Evolutionary conservation across 2,888 invertebrate genomes (phyloP).

Genomic region (Cataglyphis cursor): DNA sequence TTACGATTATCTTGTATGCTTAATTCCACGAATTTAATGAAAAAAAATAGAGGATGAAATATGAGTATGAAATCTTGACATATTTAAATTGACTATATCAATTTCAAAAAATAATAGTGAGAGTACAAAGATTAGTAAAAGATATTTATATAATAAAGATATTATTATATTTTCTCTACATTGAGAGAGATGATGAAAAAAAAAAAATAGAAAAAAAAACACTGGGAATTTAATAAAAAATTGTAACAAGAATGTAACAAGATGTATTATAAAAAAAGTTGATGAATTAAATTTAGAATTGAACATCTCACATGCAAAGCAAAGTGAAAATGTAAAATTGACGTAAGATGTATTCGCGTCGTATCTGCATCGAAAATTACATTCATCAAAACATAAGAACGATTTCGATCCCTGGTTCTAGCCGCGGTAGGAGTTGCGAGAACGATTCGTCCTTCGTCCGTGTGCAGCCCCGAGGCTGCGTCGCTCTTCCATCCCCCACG

Average conservation of each 20-base stretch:
- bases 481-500: slow-evolving; percentile 45
- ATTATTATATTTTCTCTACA: neutral
- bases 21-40: neutral
- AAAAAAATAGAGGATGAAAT: neutral
- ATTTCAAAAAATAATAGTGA: neutral
- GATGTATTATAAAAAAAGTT: neutral
- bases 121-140: neutral
- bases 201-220: neutral
- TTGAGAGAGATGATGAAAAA: neutral
- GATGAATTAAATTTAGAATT: neutral
- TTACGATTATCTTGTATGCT: neutral
- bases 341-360: neutral
- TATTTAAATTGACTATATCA: neutral
- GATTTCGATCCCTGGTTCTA: slow-evolving; percentile 35
- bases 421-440: slow-evolving; percentile 32
- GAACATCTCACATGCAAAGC: neutral
- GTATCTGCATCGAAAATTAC: slow-evolving; percentile 21
- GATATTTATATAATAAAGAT: neutral
- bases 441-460: slow-evolving; percentile 62
- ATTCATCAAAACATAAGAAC: slow-evolving; percentile 8
- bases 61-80: neutral
- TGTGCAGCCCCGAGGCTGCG: slow-evolving; percentile 61
- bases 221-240: neutral
- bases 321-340: neutral
- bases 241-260: neutral